A percentile compares a stretch with the other conserved stretches of the same genome.
Evolutionary conservation across 1,140 invertebrate genomes (phyloP).

Genomic region (Conopomorpha cramerella): DNA sequence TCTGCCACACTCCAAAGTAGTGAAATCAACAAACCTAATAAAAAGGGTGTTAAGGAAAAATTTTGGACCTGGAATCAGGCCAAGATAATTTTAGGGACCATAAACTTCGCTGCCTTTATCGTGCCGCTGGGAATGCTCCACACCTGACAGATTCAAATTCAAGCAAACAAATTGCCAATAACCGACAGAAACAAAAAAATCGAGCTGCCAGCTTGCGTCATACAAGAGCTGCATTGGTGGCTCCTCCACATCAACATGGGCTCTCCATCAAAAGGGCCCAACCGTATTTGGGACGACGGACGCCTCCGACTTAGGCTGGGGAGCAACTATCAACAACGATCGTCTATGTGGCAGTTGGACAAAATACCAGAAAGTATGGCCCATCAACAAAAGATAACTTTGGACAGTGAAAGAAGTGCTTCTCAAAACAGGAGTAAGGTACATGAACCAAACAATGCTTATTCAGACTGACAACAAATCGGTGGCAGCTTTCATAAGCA

Average conservation of each 20-base stretch:
- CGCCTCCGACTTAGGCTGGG: slow-evolving; percentile 2
- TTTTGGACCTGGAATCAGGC: slow-evolving; percentile 2
- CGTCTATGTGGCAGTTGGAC: slow-evolving; percentile 1
- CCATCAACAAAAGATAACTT: slow-evolving; percentile 1
- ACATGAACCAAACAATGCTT: too few relatives aligned
- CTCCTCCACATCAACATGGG: slow-evolving; percentile 1
- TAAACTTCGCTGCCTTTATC: slow-evolving; percentile 54
- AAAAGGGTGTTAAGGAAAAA: background rate
- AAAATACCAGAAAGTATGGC: background rate
- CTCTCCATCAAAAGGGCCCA: slow-evolving; percentile 1
- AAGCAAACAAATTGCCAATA: slow-evolving; percentile 10
- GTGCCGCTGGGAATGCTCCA: slow-evolving; percentile 48
- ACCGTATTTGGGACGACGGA: slow-evolving; percentile 4
- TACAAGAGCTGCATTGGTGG: slow-evolving; percentile 6
- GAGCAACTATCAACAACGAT: slow-evolving; percentile 2
- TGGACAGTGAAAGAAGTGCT: slow-evolving; percentile 2
- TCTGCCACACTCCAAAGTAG: slow-evolving; percentile 4
- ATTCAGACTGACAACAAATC: too few relatives aligned
- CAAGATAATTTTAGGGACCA: slow-evolving; percentile 3
- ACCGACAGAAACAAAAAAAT: slow-evolving; percentile 4
- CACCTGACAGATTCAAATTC: slow-evolving; percentile 10
- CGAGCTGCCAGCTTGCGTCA: background rate
- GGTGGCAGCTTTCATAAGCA: slow-evolving; percentile 11
- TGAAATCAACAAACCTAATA: background rate
- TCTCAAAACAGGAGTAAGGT: too few relatives aligned